Percentiles rank a stretch among this genome's conserved stretches.
phyloP scores from a whole-genome alignment of 1,140 invertebrate genomes.

The Brachionus angularis region DNA sequence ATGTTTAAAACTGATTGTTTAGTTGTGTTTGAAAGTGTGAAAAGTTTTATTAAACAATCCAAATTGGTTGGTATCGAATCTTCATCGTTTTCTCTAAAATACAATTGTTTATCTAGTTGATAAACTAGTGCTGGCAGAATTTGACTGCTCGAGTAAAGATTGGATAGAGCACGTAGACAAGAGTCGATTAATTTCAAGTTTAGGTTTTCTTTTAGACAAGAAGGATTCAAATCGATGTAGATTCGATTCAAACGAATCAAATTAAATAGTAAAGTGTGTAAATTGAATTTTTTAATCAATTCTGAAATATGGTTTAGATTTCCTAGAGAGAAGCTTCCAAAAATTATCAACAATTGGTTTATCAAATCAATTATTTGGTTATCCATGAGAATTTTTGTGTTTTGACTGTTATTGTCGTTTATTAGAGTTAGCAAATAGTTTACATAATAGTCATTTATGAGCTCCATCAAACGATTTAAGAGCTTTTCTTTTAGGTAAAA shows the following conservation, averaged over 20 bases:
- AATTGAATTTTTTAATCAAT: background rate
- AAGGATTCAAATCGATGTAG: no score
- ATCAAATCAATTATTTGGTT: constrained; percentile 12
- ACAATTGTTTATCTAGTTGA: constrained; percentile 1
- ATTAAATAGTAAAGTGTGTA: background rate
- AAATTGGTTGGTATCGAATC: background rate
- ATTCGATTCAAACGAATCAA: background rate
- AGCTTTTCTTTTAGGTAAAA: background rate
- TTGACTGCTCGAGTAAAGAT: constrained; percentile 23
- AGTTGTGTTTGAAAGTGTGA: background rate
- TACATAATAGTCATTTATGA: constrained; percentile 13
- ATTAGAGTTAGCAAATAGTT: constrained; percentile 7
- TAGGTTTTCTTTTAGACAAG: no score
- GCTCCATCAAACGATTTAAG: background rate
- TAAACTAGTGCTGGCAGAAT: constrained; percentile 8
- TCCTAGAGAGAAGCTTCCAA: constrained; percentile 12
- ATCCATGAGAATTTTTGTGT: background rate
- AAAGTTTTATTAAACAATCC: background rate
- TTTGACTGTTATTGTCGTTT: background rate
- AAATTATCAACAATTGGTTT: constrained; percentile 22
- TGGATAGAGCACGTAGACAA: background rate
- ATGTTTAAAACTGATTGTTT: constrained; percentile 12
- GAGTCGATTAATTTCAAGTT: constrained; percentile 22
- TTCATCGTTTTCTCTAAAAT: background rate
- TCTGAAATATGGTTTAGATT: constrained; percentile 1